Evolutionary conservation across 2,888 invertebrate species (phyloP).

Genomic region (Xanthorhoe designata): DNA sequence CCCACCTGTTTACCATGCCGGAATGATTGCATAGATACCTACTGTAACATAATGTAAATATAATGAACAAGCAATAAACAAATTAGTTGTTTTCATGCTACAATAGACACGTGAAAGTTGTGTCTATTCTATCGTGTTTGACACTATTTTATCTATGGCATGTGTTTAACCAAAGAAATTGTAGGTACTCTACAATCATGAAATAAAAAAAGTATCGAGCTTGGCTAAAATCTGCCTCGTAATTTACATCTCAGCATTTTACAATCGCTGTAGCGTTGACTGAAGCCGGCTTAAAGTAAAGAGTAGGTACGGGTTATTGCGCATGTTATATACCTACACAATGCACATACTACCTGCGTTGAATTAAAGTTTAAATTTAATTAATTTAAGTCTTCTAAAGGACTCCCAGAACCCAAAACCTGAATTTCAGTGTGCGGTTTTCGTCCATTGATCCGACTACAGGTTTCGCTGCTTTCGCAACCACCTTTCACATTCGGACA

Average conservation of each 20-base stretch:
- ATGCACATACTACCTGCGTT: no score
- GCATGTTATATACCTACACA: no score
- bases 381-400: no score
- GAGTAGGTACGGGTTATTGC: no score
- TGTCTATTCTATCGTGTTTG: conserved; percentile 1
- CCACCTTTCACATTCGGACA: conserved; percentile 44
- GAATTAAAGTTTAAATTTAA: no score
- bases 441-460: conserved; percentile 24
- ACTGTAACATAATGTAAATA: background rate
- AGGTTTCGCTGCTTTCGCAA: conserved; percentile 40
- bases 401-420: conserved; percentile 9
- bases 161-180: background rate
- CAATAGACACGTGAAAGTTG: conserved; percentile 34
- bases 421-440: conserved; percentile 42
- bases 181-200: background rate
- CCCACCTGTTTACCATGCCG: conserved; percentile 56
- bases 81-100: conserved; percentile 38
- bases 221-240: no score
- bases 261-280: no score
- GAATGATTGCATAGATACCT: conserved; percentile 50
- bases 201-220: background rate
- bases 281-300: no score
- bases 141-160: background rate
- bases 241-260: no score
- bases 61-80: conserved; percentile 28